Percentiles rank a stretch among this genome's conserved stretches.
Conservation (phyloP, 23 tunicate genomes). For the Botrylloides violaceus region DNA sequence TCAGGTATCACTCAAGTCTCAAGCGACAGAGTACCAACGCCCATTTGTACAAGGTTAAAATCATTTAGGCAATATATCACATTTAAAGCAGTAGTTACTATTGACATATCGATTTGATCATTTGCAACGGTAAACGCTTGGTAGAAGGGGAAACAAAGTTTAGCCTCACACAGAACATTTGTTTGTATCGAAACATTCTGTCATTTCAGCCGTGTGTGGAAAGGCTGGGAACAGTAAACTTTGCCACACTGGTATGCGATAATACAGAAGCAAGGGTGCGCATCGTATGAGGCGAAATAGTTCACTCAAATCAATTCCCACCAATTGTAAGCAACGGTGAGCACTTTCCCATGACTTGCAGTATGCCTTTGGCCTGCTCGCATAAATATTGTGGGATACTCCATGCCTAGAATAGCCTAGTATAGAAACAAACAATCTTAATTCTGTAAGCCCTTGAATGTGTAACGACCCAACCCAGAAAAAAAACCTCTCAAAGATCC, state of each 20-base stretch:
- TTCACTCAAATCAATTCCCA: not conserved
- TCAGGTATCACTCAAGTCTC: not conserved
- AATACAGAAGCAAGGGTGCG: too few species aligned
- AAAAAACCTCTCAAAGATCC: not conserved
- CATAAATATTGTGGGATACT: not conserved
- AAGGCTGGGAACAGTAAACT: not conserved
- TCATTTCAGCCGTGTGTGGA: not conserved
- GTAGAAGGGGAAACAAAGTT: not conserved
- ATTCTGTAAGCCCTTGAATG: not conserved
- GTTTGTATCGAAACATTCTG: not conserved
- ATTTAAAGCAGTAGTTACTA: too few species aligned
- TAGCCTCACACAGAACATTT: not conserved
- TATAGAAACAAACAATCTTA: not conserved
- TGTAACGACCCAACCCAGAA: not conserved
- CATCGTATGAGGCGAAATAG: not conserved
- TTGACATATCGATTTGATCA: not conserved
- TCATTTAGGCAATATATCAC: not conserved
- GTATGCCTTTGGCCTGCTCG: not conserved
- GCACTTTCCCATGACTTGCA: not conserved
- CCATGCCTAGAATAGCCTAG: not conserved
- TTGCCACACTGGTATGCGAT: too few species aligned
- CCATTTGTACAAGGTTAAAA: not conserved
- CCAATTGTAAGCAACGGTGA: not conserved
- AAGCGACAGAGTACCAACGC: not conserved
- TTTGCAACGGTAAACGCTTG: not conserved